Evolutionary conservation across 2,113 vertebrate species (phyloP), one percentile per base, ranked within the genome.

Genomic region (Pimephales promelas): DNA sequence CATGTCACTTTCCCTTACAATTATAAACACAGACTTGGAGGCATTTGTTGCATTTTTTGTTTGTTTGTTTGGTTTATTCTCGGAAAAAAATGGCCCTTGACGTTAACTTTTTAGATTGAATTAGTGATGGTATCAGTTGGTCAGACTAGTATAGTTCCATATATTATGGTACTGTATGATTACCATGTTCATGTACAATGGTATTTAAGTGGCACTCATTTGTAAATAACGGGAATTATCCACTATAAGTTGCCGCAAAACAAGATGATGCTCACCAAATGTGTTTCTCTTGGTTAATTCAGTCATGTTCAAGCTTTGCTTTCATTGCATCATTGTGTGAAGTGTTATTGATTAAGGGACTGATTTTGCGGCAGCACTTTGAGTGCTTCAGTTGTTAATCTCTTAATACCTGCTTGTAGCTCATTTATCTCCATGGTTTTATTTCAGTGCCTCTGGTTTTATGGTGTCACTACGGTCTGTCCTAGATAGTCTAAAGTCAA

Each of bases 401-500:
- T 79, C 36, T 28, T 79, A 79, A 79, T 62, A 61, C 76, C 76
- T 62, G 76, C 57, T 79, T 79, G 56, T 79, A 61, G 11, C 76
- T 45, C 76, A 62, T 79, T 79, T 45, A 79, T 79, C 56, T 61
- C 14, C 40, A 61, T 62, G 76, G 56, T 79, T 79, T 26, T 79
- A 45, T 79, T 26, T 61, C 75, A 61, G 13, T 61, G 34, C 75
- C n/a, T 78, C 13, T 9, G 56, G 36, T 45, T 78, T 78, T 61
- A 45, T 43, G 34, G 56, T 77, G 52, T 40, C 52, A 77, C 74
- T 16, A 28, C 1, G 8, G 22, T 13, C 36, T 62, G 76, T 61
- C 56, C 24, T 40, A 43, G 56, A 61, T 3, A 24, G 74, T 24
- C 14, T 78, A 20, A 18, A 36, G 56, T 78, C 36, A 61, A 43